These are phyloP conservation scores for Choristoneura rosaceana DNA, from an alignment of 2,888 invertebrate species.

Conservation along the genomic window DNA sequence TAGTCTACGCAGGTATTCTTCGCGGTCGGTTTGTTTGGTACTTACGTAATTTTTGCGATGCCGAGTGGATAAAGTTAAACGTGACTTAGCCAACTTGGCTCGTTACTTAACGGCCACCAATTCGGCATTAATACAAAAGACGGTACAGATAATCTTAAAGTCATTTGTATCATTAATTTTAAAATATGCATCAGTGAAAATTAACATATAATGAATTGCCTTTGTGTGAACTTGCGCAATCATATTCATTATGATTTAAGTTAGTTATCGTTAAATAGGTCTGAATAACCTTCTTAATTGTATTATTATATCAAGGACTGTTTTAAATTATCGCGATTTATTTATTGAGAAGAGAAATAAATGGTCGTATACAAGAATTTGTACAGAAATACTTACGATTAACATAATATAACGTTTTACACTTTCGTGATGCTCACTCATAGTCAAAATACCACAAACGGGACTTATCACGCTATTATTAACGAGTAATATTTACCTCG, in stretches of 20 bases:
- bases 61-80: conserved; percentile 69
- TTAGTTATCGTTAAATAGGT: conserved; percentile 44
- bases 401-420: too few species aligned
- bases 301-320: conserved; percentile 22
- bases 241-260: conserved; percentile 49
- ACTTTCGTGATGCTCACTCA: too few species aligned
- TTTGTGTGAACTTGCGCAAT: conserved; percentile 58
- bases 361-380: too few species aligned
- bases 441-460: too few species aligned
- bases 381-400: too few species aligned
- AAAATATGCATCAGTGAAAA: conserved; percentile 70
- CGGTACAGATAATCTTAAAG: conserved; percentile 70
- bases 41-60: conserved; percentile 72
- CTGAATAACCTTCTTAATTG: conserved; percentile 34
- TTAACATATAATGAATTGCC: conserved; percentile 68
- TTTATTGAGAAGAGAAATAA: too few species aligned
- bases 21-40: conserved; percentile 52
- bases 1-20: conserved; percentile 18
- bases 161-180: conserved; percentile 76
- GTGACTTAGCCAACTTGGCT: conserved; percentile 77
- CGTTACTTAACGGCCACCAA: conserved; percentile 71
- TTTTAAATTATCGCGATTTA: too few species aligned
- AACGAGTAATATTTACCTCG: too few species aligned
- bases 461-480: too few species aligned
- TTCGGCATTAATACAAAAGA: conserved; percentile 66